Evolutionary conservation across 1,140 invertebrate species (phyloP).

Genomic region (Lasioglossum albipes): DNA sequence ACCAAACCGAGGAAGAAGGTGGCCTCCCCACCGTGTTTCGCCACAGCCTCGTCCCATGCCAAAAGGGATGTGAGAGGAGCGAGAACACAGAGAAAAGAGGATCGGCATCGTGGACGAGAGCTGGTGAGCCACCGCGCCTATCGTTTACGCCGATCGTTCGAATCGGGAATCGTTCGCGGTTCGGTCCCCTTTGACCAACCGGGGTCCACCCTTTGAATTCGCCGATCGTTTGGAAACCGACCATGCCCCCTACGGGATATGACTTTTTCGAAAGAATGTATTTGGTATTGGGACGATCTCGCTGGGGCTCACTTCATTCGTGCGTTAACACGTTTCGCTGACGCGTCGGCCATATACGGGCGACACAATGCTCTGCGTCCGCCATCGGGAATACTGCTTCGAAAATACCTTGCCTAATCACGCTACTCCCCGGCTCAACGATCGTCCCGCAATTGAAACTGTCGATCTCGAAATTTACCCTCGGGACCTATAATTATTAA

Average conservation of each 20-base stretch:
- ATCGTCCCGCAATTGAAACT: too few species aligned
- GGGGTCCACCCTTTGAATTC: slow-evolving; percentile 41
- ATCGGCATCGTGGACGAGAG: slow-evolving; percentile 29
- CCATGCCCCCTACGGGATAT: neutral
- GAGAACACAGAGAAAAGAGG: slow-evolving; percentile 36
- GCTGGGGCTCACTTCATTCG: too few species aligned
- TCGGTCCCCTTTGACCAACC: slow-evolving; percentile 30
- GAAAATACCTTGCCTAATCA: too few species aligned
- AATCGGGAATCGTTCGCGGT: slow-evolving; percentile 47
- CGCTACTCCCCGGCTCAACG: too few species aligned
- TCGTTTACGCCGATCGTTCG: slow-evolving; percentile 61
- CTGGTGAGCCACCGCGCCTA: slow-evolving; percentile 38
- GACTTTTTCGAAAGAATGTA: slow-evolving; percentile 10
- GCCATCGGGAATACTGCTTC: too few species aligned
- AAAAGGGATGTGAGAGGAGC: slow-evolving; percentile 37
- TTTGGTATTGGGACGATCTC: slow-evolving; percentile 1
- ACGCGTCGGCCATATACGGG: too few species aligned
- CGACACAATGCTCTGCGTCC: too few species aligned
- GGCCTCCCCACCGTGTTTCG: slow-evolving; percentile 6
- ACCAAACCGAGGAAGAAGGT: slow-evolving; percentile 36
- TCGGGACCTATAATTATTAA: too few species aligned
- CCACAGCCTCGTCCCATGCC: slow-evolving; percentile 1
- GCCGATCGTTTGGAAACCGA: slow-evolving; percentile 34
- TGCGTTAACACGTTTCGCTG: too few species aligned
- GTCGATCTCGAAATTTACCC: too few species aligned